Evolutionary conservation across 2,888 invertebrate genomes (phyloP).

Genomic region (Callimorpha dominula): DNA sequence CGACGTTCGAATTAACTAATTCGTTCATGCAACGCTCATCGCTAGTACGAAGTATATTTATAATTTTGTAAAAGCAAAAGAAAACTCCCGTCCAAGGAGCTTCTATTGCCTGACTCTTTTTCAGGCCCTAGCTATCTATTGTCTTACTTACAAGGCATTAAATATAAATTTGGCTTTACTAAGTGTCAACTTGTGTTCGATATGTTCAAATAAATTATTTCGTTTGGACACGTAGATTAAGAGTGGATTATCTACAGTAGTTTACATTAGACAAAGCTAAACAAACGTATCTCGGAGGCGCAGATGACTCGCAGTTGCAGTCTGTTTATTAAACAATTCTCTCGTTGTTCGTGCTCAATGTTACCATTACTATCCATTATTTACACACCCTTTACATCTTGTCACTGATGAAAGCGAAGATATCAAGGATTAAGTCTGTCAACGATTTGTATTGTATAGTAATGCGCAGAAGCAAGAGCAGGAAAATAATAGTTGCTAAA

Average conservation of each 20-base stretch:
- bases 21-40: no score
- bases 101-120: background rate
- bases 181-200: background rate
- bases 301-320: slow-evolving; percentile 70
- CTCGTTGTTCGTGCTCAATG: slow-evolving; percentile 57
- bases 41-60: no score
- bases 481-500: slow-evolving; percentile 39
- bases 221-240: slow-evolving; percentile 13
- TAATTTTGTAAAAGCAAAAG: background rate
- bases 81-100: background rate
- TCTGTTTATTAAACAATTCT: slow-evolving; percentile 75
- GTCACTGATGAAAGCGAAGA: slow-evolving; percentile 58
- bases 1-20: no score
- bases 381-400: slow-evolving; percentile 55
- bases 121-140: no score
- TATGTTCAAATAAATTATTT: background rate
- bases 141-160: background rate
- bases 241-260: slow-evolving; percentile 38
- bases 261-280: slow-evolving; percentile 57
- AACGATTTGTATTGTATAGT: slow-evolving; percentile 56
- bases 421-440: slow-evolving; percentile 59
- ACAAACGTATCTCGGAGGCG: slow-evolving; percentile 62
- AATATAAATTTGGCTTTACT: background rate
- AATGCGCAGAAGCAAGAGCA: slow-evolving; percentile 58
- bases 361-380: slow-evolving; percentile 49